Evolutionary conservation across 2,888 invertebrate species (phyloP), one percentile per base, ranked within the genome.

Genomic region (Aquatica leii): DNA sequence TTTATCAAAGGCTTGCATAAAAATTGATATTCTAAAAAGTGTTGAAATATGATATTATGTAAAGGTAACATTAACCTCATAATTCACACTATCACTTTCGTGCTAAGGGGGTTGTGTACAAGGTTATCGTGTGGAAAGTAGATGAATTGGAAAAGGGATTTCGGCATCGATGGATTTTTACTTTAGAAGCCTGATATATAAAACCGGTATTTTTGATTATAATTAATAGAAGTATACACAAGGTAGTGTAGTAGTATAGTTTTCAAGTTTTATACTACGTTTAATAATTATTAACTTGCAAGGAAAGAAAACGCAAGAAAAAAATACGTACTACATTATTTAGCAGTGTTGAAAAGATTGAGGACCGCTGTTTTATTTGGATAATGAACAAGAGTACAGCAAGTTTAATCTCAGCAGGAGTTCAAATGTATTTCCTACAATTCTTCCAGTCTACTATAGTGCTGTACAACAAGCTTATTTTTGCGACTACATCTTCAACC

Each of bases 401-500:
- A 63, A 60, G 66, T 66, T 59, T 60, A 31, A 40, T 60, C 57
- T 24, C 66, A 63, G 66, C 66, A 57, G 66, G 66, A 60, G 63
- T 46, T 52, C 60, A 21, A 63, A 57, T 63, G 59, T 63, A 60
- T 66, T 66, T 66, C 66, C 63, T 63, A 57, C 46, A 46, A 46
- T 46, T 18, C 46, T 46, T 48, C 57, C 52, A 43, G 52, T 59
- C 60, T 54, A 52, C 56, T 52, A 63, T 54, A 63, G 62, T 57
- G 57, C 59, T 66, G 62, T 66, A 54, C 57, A 59, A 58, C 61
- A 63, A 54, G 58, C 56, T 65, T 53, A 67, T 68, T 61, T 59
- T 66, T 59, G 52, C 57, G 63, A 59, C 68, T 62, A 60, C 65
- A 68, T 69, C 59, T 57, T 59, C 68, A 48, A 11, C 71, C 71